These are phyloP conservation scores for Tetramorium bicarinatum DNA, from an alignment of 2,888 invertebrate species.

Conservation along the genomic window DNA sequence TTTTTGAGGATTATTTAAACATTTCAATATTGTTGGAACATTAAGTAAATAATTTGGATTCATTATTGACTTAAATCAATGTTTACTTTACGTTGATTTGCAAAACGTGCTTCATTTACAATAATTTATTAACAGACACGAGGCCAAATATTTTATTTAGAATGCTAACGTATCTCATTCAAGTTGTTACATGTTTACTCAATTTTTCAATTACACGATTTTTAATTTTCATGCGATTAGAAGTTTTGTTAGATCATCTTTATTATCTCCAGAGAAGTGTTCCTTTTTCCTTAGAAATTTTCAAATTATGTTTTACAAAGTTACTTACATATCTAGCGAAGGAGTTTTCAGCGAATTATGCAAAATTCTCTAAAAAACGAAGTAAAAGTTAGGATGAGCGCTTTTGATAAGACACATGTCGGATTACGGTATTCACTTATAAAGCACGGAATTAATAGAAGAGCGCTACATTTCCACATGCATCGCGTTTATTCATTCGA, in stretches of 20 bases:
- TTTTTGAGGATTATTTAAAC: background rate
- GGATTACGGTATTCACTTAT: background rate
- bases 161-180: background rate
- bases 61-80: background rate
- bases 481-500: background rate
- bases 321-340: background rate
- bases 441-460: background rate
- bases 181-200: background rate
- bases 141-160: background rate
- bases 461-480: background rate
- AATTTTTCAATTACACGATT: constrained; percentile 17
- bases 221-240: constrained; percentile 16
- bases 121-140: background rate
- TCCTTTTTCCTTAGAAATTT: background rate
- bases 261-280: background rate
- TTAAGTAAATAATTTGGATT: background rate
- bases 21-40: background rate
- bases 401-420: background rate
- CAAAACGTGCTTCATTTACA: background rate
- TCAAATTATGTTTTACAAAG: constrained; percentile 8
- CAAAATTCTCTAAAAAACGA: background rate
- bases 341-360: constrained; percentile 11
- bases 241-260: background rate
- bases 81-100: background rate
- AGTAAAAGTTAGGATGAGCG: background rate